Evolutionary conservation across 2,113 vertebrate genomes (phyloP).

Genomic region (Chaenocephalus aceratus): DNA sequence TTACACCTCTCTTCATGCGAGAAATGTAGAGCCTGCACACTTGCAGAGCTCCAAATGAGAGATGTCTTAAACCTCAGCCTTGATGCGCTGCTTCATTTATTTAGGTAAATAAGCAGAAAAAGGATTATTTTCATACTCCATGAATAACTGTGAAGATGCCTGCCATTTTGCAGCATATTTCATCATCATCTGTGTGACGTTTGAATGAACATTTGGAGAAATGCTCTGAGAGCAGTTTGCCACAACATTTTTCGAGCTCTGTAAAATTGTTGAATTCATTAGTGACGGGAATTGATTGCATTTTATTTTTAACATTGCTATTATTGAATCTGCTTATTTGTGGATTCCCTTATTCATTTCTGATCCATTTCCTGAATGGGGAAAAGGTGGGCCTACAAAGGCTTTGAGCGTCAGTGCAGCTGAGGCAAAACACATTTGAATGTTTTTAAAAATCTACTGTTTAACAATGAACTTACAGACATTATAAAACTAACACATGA

Average conservation of each 20-base stretch:
- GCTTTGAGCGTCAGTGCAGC: too few relatives aligned
- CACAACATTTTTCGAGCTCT: neutral
- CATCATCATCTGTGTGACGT: conserved; percentile 1
- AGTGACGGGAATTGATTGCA: neutral
- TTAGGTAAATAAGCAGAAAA: neutral
- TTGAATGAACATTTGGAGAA: too few relatives aligned
- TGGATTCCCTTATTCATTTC: too few relatives aligned
- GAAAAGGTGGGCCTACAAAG: too few relatives aligned
- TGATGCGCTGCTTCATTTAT: neutral
- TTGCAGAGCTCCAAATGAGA: conserved; percentile 13
- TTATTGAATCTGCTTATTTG: too few relatives aligned
- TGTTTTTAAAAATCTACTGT: too few relatives aligned
- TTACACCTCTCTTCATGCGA: conserved; percentile 38
- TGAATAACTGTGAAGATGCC: neutral
- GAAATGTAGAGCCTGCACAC: conserved; percentile 21
- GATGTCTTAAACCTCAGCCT: neutral
- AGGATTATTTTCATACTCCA: neutral
- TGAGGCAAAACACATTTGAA: too few relatives aligned
- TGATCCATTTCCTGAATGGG: too few relatives aligned
- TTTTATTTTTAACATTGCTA: too few relatives aligned
- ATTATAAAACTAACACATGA: too few relatives aligned
- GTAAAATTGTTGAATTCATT: neutral
- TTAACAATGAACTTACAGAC: too few relatives aligned
- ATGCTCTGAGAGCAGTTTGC: neutral
- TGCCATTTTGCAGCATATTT: conserved; percentile 11